Evolutionary conservation across 2,113 vertebrate genomes (phyloP).

Genomic region (Narcine bancroftii): DNA sequence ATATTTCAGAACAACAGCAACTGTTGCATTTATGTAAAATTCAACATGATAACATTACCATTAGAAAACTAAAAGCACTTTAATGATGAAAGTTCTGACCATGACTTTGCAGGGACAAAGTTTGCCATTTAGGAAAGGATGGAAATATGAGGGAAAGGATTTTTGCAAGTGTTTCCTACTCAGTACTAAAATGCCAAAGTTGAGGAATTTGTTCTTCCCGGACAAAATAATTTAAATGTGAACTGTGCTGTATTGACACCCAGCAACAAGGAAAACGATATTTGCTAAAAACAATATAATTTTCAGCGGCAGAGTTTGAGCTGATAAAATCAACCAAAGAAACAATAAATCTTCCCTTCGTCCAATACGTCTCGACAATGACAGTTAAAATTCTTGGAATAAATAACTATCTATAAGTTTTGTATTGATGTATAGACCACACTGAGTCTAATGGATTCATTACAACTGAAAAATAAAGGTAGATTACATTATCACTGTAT

Average conservation of each 20-base stretch:
- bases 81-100: neutral
- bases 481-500: too few species aligned
- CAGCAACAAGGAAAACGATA: neutral
- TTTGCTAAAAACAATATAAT: conserved; percentile 5
- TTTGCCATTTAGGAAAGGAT: neutral
- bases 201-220: neutral
- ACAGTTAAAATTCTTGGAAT: too few species aligned
- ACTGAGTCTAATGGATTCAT: neutral
- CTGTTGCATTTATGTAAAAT: neutral
- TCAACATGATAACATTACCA: neutral
- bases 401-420: neutral
- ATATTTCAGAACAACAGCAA: neutral
- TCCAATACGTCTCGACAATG: neutral
- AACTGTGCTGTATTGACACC: neutral
- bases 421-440: neutral
- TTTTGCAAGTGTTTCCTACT: neutral
- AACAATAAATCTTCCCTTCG: neutral
- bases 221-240: conserved; percentile 24
- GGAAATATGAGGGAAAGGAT: neutral
- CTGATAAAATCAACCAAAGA: neutral
- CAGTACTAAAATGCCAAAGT: neutral
- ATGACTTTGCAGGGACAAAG: neutral
- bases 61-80: neutral
- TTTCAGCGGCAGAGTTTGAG: neutral
- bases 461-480: neutral